Evolutionary conservation across 2,113 vertebrate genomes (phyloP).

Genomic region (Tyto alba): DNA sequence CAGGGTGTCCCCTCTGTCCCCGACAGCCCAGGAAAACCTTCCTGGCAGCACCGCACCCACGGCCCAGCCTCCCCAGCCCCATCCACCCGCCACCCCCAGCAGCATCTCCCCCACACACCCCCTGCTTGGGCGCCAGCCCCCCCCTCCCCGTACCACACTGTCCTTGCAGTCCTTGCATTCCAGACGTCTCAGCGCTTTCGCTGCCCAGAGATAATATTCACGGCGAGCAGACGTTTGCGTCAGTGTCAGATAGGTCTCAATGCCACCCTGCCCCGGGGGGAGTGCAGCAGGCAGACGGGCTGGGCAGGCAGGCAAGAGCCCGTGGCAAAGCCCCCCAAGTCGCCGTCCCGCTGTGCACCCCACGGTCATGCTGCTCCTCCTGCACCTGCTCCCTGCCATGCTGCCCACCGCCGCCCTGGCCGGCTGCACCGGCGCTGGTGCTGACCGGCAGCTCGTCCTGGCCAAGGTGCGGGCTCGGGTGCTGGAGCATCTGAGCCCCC

Average conservation of each 20-base stretch:
- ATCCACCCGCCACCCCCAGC: accelerated
- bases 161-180: slow-evolving; percentile 67
- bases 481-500: slow-evolving; percentile 69
- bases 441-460: slow-evolving; percentile 67
- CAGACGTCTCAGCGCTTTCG: slow-evolving; percentile 65
- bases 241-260: slow-evolving; percentile 71
- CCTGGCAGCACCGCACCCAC: neutral
- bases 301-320: neutral
- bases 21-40: neutral
- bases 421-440: slow-evolving; percentile 27
- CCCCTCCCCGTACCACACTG: slow-evolving; percentile 11
- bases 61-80: neutral
- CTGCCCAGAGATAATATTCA: slow-evolving; percentile 70
- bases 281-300: neutral
- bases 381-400: slow-evolving; percentile 61
- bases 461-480: slow-evolving; percentile 70
- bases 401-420: neutral
- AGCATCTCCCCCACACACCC: neutral
- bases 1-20: neutral
- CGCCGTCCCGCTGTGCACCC: neutral
- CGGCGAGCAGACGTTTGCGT: slow-evolving; percentile 64
- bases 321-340: neutral
- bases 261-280: slow-evolving; percentile 45
- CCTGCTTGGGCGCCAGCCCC: neutral
- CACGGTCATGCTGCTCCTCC: slow-evolving; percentile 53